Evolutionary conservation across 2,888 invertebrate genomes (phyloP), one percentile per base, ranked within the genome.

Genomic region (Maniola hyperantus): DNA sequence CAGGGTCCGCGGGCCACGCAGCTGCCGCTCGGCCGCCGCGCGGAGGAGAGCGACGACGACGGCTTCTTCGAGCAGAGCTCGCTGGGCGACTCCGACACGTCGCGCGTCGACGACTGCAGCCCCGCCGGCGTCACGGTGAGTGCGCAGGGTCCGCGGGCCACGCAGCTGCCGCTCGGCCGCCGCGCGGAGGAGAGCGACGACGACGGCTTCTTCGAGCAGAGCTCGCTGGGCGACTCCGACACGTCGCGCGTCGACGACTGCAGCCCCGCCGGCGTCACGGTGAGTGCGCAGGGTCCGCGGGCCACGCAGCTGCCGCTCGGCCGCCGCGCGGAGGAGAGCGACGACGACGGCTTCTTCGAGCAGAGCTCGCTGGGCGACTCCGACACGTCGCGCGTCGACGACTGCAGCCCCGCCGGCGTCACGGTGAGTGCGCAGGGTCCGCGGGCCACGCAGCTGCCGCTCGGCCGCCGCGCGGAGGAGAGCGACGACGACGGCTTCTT

Each of bases 271-370:
- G 26, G 26, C 26, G 2, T 18, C 63, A 46, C 55, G 51, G 44
- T 26, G 64, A 64, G 70, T 54, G 62, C 59, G 18, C 42, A 68
- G 36, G 13, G 66, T 39, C 6, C 39, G 7, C n/a, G n/a, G n/a
- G n/a, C n/a, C n/a, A n/a, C n/a, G n/a, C n/a, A n/a, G n/a, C n/a
- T n/a, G n/a, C 15, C 15, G 46, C 5, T 34, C 59, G 39, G 53
- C 67, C 36, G 62, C 55, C 59, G 67, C 53, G 42, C 70, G 39
- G 77, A 72, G 55, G 84, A 85, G 71, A 83, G 82, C 76, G 87
- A 85, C 76, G 90, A 89, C 83, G 89, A 88, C 82, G 90, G 90
- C 18, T 90, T 89, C 85, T 89, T 85, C 83, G 90, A 89, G 75
- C 85, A 78, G 79, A 84, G 83, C 81, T 86, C 84, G 69, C 76